These are phyloP conservation scores for Leptinotarsa texana DNA, from an alignment of 1,140 invertebrate genomes.

Conservation along the genomic window DNA sequence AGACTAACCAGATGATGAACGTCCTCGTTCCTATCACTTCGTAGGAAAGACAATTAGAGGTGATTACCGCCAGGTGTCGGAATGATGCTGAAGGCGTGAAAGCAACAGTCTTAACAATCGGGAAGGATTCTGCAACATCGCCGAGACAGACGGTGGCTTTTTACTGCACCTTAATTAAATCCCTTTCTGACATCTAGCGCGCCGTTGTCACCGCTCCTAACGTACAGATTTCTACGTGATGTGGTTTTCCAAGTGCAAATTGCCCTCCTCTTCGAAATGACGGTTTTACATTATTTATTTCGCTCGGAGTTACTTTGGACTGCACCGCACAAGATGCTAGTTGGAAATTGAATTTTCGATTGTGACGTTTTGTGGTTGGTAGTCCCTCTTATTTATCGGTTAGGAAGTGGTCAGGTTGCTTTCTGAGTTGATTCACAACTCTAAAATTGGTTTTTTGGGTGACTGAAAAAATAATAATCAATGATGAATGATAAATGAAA, in stretches of 20 bases:
- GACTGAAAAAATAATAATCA: too few relatives aligned
- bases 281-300: slow-evolving; percentile 48
- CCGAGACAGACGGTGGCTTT: slow-evolving; percentile 47
- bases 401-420: too few relatives aligned
- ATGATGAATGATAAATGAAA: too few relatives aligned
- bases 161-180: slow-evolving; percentile 56
- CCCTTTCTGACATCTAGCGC: slow-evolving; percentile 56
- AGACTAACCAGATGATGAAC: background rate
- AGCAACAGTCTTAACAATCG: background rate
- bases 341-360: slow-evolving; percentile 17
- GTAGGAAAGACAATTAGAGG: background rate
- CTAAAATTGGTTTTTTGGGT: too few relatives aligned
- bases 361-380: slow-evolving; percentile 7
- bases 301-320: slow-evolving; percentile 27
- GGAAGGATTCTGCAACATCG: background rate
- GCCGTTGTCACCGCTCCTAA: slow-evolving; percentile 54
- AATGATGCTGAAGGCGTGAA: background rate
- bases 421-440: too few relatives aligned
- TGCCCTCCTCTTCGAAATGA: slow-evolving; percentile 44
- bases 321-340: slow-evolving; percentile 21
- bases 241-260: slow-evolving; percentile 55
- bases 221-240: slow-evolving; percentile 56
- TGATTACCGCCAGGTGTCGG: background rate
- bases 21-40: background rate
- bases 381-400: background rate